These are phyloP conservation scores for Callithrix jacchus DNA, from an alignment of 2,113 vertebrate genomes.

Conservation along the genomic window DNA sequence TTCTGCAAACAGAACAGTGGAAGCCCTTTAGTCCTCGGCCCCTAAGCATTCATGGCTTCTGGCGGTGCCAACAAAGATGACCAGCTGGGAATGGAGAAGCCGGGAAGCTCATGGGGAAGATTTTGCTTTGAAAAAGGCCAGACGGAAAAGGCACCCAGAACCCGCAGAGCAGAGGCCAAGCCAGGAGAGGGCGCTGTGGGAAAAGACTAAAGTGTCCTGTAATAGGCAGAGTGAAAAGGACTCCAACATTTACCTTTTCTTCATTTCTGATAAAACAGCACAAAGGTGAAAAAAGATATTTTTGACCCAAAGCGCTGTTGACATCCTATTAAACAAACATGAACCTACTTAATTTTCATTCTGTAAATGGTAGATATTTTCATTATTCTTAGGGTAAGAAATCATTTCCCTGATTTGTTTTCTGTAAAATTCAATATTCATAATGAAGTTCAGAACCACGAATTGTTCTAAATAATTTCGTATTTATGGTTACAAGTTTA, in stretches of 20 bases:
- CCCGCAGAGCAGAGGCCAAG: too few relatives aligned
- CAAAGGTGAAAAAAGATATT: too few relatives aligned
- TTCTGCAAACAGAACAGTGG: constrained; percentile 53
- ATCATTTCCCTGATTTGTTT: not conserved
- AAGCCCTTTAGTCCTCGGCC: constrained; percentile 28
- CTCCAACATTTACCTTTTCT: too few relatives aligned
- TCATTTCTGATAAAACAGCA: too few relatives aligned
- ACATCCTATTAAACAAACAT: not conserved
- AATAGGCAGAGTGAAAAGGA: too few relatives aligned
- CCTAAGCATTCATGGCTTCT: constrained; percentile 88
- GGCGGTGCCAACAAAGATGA: constrained; percentile 81
- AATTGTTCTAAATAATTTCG: not conserved
- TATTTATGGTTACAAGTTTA: too few relatives aligned
- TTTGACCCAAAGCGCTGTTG: not conserved
- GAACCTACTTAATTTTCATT: not conserved
- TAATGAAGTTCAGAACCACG: not conserved
- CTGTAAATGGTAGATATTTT: not conserved
- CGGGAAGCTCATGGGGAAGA: constrained; percentile 82
- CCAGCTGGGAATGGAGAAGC: constrained; percentile 71
- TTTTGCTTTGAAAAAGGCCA: constrained; percentile 68
- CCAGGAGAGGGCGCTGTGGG: too few relatives aligned
- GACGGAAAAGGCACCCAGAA: too few relatives aligned
- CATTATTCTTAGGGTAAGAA: not conserved
- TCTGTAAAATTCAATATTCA: not conserved
- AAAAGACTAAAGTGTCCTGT: too few relatives aligned